Percentiles rank a stretch among this genome's conserved stretches.
These are phyloP conservation scores for Hirtodrosophila duncani DNA, from an alignment of 2,888 invertebrate genomes.

Conservation along the genomic window DNA sequence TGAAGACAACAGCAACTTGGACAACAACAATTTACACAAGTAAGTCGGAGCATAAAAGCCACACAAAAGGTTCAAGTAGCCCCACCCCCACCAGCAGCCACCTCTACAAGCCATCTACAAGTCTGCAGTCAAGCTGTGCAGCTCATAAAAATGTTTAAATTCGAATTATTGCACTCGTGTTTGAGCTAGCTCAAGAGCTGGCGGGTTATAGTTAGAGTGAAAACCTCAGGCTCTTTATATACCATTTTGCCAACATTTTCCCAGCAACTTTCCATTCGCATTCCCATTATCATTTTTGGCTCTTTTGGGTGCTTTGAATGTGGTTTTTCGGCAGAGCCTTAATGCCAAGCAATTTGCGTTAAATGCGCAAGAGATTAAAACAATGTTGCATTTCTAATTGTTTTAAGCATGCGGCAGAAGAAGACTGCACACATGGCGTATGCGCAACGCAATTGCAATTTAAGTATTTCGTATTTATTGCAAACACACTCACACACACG, in stretches of 20 bases:
- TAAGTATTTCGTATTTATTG: constrained; percentile 69
- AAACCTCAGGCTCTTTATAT: constrained; percentile 21
- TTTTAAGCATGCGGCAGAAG: constrained; percentile 56
- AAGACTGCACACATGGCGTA: constrained; percentile 54
- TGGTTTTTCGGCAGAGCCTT: constrained; percentile 52
- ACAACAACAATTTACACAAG: no score
- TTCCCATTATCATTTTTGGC: constrained; percentile 7
- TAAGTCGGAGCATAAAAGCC: no score
- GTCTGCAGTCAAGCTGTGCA: constrained; percentile 21
- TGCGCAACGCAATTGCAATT: constrained; percentile 59
- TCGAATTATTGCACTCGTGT: constrained; percentile 59
- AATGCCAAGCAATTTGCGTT: constrained; percentile 74
- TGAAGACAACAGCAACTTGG: no score
- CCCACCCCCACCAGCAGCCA: no score
- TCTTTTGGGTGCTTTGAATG: constrained; percentile 34
- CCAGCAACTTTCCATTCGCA: constrained; percentile 5
- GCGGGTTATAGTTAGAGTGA: neutral
- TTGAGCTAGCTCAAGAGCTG: constrained; percentile 18
- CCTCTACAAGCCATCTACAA: no score
- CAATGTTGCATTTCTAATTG: constrained; percentile 72
- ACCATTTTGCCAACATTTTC: constrained; percentile 19
- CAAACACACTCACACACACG: constrained; percentile 11
- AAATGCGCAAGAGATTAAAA: constrained; percentile 73
- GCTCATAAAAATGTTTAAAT: constrained; percentile 59
- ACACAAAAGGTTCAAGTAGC: no score